Conservation (phyloP, 2,888 invertebrate species). For the Seira sanloemensis region DNA sequence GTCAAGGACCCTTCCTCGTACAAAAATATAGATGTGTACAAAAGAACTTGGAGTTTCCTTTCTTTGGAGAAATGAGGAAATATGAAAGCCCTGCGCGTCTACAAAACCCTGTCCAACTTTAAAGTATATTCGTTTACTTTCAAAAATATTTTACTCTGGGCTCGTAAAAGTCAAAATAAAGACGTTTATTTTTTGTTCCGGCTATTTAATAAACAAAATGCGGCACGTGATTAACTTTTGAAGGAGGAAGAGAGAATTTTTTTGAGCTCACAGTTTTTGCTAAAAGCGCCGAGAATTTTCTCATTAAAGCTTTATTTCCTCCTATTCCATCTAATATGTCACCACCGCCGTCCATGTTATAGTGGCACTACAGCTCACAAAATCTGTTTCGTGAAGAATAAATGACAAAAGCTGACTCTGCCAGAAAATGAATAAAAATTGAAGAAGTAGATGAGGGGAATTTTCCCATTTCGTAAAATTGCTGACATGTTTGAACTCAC, state of each 20-base stretch:
- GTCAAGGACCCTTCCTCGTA: conserved; percentile 43
- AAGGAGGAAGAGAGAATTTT: conserved; percentile 20
- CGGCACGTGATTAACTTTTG: conserved; percentile 48
- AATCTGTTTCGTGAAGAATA: background rate
- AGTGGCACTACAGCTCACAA: background rate
- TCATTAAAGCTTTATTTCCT: conserved; percentile 47
- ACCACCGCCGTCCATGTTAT: conserved; percentile 20
- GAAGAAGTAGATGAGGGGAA: conserved; percentile 31
- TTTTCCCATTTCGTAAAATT: conserved; percentile 25
- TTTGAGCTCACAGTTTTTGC: too few species aligned
- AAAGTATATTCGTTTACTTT: background rate
- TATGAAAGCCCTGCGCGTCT: too few species aligned
- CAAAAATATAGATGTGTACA: conserved; percentile 8
- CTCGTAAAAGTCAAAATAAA: conserved; percentile 8
- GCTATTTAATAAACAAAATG: conserved; percentile 52
- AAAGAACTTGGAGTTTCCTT: conserved; percentile 3
- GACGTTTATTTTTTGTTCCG: conserved; percentile 18
- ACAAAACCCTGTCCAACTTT: background rate
- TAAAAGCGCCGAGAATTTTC: conserved; percentile 27
- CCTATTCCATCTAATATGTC: conserved; percentile 21
- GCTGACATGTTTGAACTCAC: conserved; percentile 27
- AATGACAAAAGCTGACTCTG: conserved; percentile 20
- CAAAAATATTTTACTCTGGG: background rate
- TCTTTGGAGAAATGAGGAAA: too few species aligned
- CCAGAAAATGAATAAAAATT: conserved; percentile 55